Conservation (phyloP, 2,888 invertebrate species). For the Epinotia brunnichana region DNA sequence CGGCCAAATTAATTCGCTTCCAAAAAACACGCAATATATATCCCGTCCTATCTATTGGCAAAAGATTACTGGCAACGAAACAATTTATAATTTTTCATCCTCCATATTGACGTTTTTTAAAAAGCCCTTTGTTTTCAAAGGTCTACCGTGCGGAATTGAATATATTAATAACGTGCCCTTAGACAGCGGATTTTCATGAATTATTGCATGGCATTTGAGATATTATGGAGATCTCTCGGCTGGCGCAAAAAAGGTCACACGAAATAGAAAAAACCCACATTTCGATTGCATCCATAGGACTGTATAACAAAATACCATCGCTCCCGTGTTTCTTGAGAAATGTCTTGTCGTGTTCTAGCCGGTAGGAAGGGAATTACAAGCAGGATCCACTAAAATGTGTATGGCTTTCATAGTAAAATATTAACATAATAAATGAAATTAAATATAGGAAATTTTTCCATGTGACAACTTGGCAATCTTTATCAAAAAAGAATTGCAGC, state of each 20-base stretch:
- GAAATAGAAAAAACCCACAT: neutral
- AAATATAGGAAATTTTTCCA: too few species aligned
- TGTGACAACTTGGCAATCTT: too few species aligned
- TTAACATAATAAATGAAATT: too few species aligned
- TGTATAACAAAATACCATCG: neutral
- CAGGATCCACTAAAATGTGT: too few species aligned
- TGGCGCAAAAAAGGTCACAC: neutral
- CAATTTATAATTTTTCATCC: conserved; percentile 26
- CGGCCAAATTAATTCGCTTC: conserved; percentile 30
- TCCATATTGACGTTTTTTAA: conserved; percentile 5
- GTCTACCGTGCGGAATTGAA: conserved; percentile 6
- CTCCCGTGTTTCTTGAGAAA: too few species aligned
- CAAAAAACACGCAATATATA: conserved; percentile 26
- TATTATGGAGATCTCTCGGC: conserved; percentile 19
- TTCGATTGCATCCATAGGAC: neutral
- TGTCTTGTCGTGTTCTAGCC: too few species aligned
- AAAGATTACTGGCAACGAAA: conserved; percentile 8
- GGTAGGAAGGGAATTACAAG: too few species aligned
- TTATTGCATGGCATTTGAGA: conserved; percentile 2
- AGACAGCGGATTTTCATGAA: neutral
- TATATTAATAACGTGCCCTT: conserved; percentile 28
- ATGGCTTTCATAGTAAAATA: too few species aligned
- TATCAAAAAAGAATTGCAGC: too few species aligned
- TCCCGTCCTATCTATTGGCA: conserved; percentile 11
- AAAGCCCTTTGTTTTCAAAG: neutral